Base-by-base conservation (phyloP, 2,113 vertebrate genomes). In the Numida meleagris region DNA sequence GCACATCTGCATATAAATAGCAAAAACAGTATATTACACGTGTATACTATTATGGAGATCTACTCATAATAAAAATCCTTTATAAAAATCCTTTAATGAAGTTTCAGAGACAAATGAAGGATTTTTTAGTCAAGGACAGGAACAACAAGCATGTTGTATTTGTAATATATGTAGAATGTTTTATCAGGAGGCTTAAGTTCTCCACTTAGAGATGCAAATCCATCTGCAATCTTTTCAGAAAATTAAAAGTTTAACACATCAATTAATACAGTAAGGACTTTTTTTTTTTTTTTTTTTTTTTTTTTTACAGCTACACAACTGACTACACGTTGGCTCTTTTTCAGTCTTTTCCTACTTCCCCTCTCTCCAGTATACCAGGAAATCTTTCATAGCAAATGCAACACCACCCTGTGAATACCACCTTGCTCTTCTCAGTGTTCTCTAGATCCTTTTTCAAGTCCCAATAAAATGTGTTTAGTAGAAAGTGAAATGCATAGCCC, bases 201-300 rank as follows among this genome's bases (percentile, higher is more conserved):
- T 63, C 27, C 43, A 50, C 6, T 67, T 58, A 33, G 25, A 57
- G 59, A 93, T 53, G 17, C 12, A 93, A 87, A 79, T 53, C 31
- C 45, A 31, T 14, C 11, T n/a, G 25, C 29, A 57, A 11, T 20
- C 51, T 67, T 67, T 63, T 55, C 58, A 84, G 51, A 68, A 23
- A 86, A 93, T 71, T 92, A 75, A 17, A 96, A 74, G 38, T 58
- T 66, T 83, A 88, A 88, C 18, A 67, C 34, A 72, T n/a, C 55
- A 78, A 63, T 81, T 92, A 66, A 62, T 45, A 63, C 29, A 71
- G 53, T 63, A 76, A 63, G 25, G 40, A 63, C n/a, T n/a, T n/a
- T n/a, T n/a, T n/a, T n/a, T n/a, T n/a, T n/a, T n/a, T n/a, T n/a
- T n/a, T n/a, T n/a, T n/a, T n/a, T n/a, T n/a, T n/a, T n/a, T n/a